phyloP scores from a whole-genome alignment of 2,797 vertebrate species.

The Thalassophryne amazonica region DNA sequence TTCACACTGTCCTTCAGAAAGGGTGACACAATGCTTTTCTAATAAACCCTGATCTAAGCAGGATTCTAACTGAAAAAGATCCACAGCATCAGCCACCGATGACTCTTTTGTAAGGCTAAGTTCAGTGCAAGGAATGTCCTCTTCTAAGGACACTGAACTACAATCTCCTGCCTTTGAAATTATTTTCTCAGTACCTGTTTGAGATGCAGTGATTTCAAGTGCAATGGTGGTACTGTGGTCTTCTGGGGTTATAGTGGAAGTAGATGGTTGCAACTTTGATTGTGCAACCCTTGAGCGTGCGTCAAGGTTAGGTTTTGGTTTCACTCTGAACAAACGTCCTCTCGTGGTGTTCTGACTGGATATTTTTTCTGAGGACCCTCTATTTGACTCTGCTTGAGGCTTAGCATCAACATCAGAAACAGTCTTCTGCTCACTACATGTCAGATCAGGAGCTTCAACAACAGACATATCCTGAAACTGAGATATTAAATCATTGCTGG shows the following conservation, averaged over 20 bases:
- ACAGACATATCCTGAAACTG: background rate
- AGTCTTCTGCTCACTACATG: background rate
- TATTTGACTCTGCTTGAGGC: background rate
- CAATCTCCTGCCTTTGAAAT: background rate
- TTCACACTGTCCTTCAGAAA: conserved; percentile 35
- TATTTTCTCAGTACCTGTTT: conserved; percentile 4
- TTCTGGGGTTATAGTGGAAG: background rate
- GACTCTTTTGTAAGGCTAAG: conserved; percentile 1
- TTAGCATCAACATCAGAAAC: background rate
- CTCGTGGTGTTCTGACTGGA: conserved; percentile 11
- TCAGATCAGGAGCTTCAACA: conserved; percentile 4
- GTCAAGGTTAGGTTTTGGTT: conserved; percentile 50
- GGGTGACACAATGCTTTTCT: conserved; percentile 17
- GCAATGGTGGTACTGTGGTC: background rate
- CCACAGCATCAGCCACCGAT: background rate
- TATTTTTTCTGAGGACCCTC: conserved; percentile 1
- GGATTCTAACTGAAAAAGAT: background rate
- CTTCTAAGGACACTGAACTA: background rate
- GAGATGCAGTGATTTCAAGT: background rate
- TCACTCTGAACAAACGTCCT: conserved; percentile 22
- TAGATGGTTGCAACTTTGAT: conserved; percentile 1
- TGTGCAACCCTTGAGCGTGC: conserved; percentile 17
- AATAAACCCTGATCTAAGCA: background rate
- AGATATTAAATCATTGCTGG: background rate
- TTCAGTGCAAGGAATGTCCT: background rate